Percentiles rank a stretch among this genome's conserved stretches.
Conservation (phyloP, 2,113 vertebrate genomes). For the Urocitellus parryii region DNA sequence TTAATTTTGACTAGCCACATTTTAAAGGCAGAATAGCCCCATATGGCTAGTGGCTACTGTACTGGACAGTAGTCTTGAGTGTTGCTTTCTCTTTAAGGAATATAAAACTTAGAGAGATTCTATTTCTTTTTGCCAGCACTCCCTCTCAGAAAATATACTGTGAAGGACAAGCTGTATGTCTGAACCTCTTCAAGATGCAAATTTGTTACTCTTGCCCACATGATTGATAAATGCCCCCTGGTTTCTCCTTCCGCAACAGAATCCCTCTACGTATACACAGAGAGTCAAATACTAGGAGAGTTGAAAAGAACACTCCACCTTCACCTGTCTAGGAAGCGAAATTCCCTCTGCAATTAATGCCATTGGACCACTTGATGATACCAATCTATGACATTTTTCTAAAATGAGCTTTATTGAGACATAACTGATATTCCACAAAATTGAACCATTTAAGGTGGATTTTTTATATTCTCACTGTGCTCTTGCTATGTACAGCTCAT, state of each 20-base stretch:
- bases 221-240: not conserved
- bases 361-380: not conserved
- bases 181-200: not conserved
- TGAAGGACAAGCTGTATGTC: not conserved
- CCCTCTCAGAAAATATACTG: not conserved
- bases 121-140: not conserved
- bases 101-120: not conserved
- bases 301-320: not conserved
- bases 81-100: constrained; percentile 32
- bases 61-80: not conserved
- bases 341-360: not conserved
- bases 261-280: not conserved
- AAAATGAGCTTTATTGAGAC: constrained; percentile 25
- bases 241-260: not conserved
- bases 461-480: not conserved
- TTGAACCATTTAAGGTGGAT: not conserved
- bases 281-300: not conserved
- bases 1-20: not conserved
- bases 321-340: not conserved
- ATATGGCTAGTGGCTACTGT: not conserved
- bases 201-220: not conserved
- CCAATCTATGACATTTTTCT: not conserved
- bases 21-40: not conserved
- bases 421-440: not conserved
- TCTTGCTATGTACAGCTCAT: not conserved